These are phyloP conservation scores for Erithacus rubecula DNA, from an alignment of 2,797 vertebrate genomes.

Conservation along the genomic window DNA sequence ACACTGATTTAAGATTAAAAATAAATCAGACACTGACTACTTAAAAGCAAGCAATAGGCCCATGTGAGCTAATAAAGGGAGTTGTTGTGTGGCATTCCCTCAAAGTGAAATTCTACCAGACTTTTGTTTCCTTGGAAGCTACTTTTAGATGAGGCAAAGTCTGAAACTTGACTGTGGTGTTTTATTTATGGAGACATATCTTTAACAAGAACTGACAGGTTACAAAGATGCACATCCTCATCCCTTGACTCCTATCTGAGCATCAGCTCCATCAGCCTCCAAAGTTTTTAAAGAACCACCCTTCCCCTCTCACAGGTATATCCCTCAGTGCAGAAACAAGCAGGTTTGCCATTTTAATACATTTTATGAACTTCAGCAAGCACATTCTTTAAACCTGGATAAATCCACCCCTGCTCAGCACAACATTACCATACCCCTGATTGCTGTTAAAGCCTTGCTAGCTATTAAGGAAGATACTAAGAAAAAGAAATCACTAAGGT, in stretches of 20 bases:
- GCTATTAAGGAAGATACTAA: not conserved
- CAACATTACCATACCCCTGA: not conserved
- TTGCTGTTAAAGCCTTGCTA: not conserved
- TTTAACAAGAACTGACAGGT: conserved; percentile 1
- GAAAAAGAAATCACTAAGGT: conserved; percentile 18
- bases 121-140: not conserved
- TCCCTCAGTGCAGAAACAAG: not conserved
- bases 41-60: not conserved
- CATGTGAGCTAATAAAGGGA: not conserved
- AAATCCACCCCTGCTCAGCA: conserved; percentile 29
- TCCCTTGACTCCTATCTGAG: not conserved
- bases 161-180: not conserved
- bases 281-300: not conserved
- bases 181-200: conserved; percentile 22
- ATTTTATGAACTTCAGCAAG: not conserved
- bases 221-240: not conserved
- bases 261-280: not conserved
- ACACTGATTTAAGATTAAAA: not conserved
- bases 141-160: not conserved
- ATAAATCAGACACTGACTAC: not conserved
- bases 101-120: not conserved
- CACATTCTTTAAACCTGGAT: not conserved
- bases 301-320: not conserved
- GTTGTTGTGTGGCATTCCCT: not conserved
- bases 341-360: not conserved